These are phyloP conservation scores for Sebastes trivittatus DNA, from an alignment of 2,797 vertebrate genomes.

Conservation along the genomic window DNA sequence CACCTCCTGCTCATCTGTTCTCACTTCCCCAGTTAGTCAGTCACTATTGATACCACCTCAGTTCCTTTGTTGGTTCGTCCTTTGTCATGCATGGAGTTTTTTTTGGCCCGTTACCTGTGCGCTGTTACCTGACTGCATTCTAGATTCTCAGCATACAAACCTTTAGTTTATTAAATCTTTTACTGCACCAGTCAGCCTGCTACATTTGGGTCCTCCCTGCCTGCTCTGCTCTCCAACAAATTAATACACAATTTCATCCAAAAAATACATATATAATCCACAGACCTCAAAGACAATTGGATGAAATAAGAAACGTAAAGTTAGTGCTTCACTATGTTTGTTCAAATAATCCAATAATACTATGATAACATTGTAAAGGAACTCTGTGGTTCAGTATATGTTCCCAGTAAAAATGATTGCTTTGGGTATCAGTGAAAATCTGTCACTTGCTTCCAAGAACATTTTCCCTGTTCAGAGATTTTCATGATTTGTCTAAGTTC, in stretches of 20 bases:
- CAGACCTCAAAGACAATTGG: neutral
- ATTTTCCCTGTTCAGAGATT: conserved; percentile 16
- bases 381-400: conserved; percentile 3
- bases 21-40: too few relatives aligned
- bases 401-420: conserved; percentile 10
- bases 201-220: neutral
- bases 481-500: conserved; percentile 12
- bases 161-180: neutral
- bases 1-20: too few relatives aligned
- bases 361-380: conserved; percentile 12
- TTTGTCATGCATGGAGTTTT: too few relatives aligned
- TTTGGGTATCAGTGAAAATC: neutral
- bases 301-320: neutral
- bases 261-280: neutral
- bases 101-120: too few relatives aligned
- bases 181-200: neutral
- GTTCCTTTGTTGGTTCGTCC: too few relatives aligned
- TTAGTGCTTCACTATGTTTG: conserved; percentile 9
- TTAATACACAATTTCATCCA: neutral
- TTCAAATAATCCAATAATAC: conserved; percentile 18
- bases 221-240: neutral
- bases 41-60: too few relatives aligned
- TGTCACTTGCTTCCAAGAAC: conserved; percentile 23
- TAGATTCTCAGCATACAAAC: too few relatives aligned
- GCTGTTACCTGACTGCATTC: too few relatives aligned